Evolutionary conservation across 2,113 vertebrate genomes (phyloP), one percentile per base, ranked within the genome.

Genomic region (Phocoena phocoena): DNA sequence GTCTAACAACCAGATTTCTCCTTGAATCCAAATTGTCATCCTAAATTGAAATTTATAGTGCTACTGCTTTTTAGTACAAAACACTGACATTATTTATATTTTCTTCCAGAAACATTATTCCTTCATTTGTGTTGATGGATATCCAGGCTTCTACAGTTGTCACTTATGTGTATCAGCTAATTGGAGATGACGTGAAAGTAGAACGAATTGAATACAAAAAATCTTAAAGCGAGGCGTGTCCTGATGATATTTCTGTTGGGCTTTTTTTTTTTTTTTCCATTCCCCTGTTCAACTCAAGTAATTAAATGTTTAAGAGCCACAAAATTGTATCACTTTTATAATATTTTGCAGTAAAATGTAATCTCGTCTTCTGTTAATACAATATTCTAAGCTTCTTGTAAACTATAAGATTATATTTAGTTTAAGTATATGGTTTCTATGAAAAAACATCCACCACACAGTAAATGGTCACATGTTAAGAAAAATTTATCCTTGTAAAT

Each of bases 201-300:
- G 99, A 99, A 98, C 99, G 99, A 98, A 99, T 99, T 8, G 99
- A 99, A 98, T 99, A 99, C 98, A 99, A 99, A 98, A 99, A 99
- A 77, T 99, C 99, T 50, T 99, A 99, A 99, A 97, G 38, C 79
- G 31, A 81, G 86, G 47, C 84, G 93, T 97, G 89, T 94, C 90
- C 76, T 97, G 93, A 96, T 98, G 90, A 88, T 98, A 99, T 98
- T 95, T 67, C 77, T 88, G 73, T 98, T 88, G 26, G 71, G 6
- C 17, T 21, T 70, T 55, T 81, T 21, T 96, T 21, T 96, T 97
- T 95, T 93, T 95, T 97, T 97, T 94, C 95, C 95, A 93, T 97
- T 97, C 91, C 90, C 13, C 8, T 83, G 47, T 94, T 96, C 71
- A 71, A 7, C 63, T 92, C 33, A 81, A 63, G 90, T 76, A 92